Evolutionary conservation across 2,113 vertebrate species (phyloP).

Genomic region (Scatophagus argus): DNA sequence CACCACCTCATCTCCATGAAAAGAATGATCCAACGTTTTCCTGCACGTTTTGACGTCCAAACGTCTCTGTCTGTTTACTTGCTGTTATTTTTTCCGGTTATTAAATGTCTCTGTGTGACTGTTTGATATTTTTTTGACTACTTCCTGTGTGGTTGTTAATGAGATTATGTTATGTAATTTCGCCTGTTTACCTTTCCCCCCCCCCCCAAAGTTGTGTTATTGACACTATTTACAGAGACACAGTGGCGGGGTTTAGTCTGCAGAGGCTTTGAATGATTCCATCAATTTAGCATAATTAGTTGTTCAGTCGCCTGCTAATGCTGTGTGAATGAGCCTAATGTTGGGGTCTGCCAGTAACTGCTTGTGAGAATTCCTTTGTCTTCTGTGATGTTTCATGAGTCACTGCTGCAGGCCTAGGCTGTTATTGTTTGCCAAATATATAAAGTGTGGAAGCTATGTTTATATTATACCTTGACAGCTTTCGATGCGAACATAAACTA

Average conservation of each 20-base stretch:
- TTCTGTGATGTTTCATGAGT: background rate
- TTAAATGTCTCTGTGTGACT: background rate
- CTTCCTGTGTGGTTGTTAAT: background rate
- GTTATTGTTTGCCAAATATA: too few relatives aligned
- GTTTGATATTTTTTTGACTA: background rate
- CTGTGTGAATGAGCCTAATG: background rate
- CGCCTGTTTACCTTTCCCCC: background rate
- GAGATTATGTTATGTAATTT: background rate
- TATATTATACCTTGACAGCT: background rate
- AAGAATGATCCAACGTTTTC: background rate
- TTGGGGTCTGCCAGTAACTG: background rate
- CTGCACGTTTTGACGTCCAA: background rate
- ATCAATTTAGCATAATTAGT: background rate
- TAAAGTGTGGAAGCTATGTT: background rate
- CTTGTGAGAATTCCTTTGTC: background rate
- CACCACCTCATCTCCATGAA: background rate
- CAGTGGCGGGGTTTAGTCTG: background rate
- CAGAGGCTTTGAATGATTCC: background rate
- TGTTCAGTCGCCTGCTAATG: background rate
- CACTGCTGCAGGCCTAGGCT: background rate
- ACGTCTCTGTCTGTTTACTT: background rate
- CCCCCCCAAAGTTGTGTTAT: background rate
- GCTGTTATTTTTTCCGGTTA: too few relatives aligned
- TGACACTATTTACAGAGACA: background rate
- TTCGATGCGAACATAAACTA: background rate